Conservation (phyloP, 2,113 vertebrate species). For the Gymnobelideus leadbeateri region DNA sequence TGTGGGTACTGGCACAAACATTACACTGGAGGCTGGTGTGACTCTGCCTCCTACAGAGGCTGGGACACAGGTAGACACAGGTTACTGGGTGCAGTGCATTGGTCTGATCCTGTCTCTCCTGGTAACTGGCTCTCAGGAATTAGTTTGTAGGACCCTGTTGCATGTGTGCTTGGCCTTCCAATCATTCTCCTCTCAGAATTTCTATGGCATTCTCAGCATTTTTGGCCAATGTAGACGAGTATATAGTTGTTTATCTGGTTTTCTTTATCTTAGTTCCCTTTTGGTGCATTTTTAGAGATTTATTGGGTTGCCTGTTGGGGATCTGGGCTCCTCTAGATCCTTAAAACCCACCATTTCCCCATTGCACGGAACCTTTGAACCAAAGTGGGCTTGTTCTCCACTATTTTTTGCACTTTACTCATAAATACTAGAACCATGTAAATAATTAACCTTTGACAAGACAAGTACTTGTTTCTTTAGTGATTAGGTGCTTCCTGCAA, state of each 20-base stretch:
- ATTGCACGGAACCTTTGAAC: background rate
- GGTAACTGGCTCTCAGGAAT: background rate
- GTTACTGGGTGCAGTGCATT: background rate
- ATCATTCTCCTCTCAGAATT: background rate
- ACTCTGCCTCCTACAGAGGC: background rate
- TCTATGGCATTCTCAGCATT: background rate
- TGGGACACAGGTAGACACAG: background rate
- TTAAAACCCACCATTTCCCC: background rate
- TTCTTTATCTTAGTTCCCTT: background rate
- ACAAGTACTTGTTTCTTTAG: background rate
- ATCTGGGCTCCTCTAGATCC: background rate
- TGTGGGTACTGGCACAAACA: background rate
- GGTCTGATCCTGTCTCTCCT: background rate
- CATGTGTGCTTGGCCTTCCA: background rate
- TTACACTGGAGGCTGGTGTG: background rate
- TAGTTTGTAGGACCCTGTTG: background rate
- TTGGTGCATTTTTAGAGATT: background rate
- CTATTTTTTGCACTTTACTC: background rate
- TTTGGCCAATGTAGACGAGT: background rate
- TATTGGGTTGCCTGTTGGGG: background rate
- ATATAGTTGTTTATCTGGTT: background rate
- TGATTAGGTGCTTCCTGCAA: background rate
- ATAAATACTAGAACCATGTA: background rate
- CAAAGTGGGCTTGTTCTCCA: background rate
- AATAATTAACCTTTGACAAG: constrained; percentile 1